Evolutionary conservation across 2,888 invertebrate species (phyloP).

Genomic region (Oligia fasciuncula): DNA sequence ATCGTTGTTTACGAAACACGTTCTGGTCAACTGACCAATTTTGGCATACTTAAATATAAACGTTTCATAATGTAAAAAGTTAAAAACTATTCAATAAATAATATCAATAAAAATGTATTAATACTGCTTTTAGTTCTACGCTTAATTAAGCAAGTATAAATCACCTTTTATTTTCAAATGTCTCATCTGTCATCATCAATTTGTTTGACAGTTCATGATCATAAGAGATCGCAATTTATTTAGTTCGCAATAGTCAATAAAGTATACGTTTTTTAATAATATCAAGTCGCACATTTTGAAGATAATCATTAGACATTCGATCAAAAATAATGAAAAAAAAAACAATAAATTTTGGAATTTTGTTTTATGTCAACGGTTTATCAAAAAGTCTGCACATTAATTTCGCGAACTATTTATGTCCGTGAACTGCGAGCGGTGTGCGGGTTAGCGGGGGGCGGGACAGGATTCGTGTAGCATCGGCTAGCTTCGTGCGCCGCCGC

Average conservation of each 20-base stretch:
- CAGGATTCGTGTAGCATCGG: slow-evolving; percentile 39
- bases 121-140: slow-evolving; percentile 41
- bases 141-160: slow-evolving; percentile 24
- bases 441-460: not conserved
- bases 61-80: slow-evolving; percentile 14
- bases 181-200: slow-evolving; percentile 48
- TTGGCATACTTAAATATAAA: slow-evolving; percentile 12
- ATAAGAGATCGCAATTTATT: slow-evolving; percentile 49
- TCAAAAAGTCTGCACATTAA: slow-evolving; percentile 30
- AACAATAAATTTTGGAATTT: slow-evolving; percentile 29
- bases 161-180: slow-evolving; percentile 26
- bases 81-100: slow-evolving; percentile 9
- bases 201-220: slow-evolving; percentile 48
- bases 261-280: slow-evolving; percentile 35
- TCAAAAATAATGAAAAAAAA: slow-evolving; percentile 6
- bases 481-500: not conserved
- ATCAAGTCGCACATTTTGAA: slow-evolving; percentile 13
- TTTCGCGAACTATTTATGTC: slow-evolving; percentile 26
- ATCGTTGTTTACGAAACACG: slow-evolving; percentile 31
- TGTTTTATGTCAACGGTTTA: slow-evolving; percentile 19
- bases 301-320: slow-evolving; percentile 7
- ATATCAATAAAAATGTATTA: slow-evolving; percentile 31
- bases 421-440: slow-evolving; percentile 22
- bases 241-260: slow-evolving; percentile 35
- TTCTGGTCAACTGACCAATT: slow-evolving; percentile 13